phyloP scores from a whole-genome alignment of 2,888 invertebrate genomes.

The Liopterus haemorrhoidalis region DNA sequence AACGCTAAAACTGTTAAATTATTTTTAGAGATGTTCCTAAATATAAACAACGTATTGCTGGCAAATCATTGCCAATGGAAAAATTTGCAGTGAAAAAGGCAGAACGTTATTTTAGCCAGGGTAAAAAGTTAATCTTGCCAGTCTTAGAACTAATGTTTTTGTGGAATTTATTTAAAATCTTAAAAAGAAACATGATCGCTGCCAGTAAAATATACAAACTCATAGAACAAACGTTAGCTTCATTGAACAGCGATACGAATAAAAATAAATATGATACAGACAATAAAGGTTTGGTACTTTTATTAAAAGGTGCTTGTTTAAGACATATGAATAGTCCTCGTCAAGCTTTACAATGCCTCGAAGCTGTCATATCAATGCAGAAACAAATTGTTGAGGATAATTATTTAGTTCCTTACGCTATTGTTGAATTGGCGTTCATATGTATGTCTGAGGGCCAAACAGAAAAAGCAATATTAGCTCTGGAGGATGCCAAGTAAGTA shows the following conservation, averaged over 20 bases:
- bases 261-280: conserved; percentile 56
- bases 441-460: conserved; percentile 63
- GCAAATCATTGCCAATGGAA: conserved; percentile 95
- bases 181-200: conserved; percentile 63
- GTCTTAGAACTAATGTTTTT: conserved; percentile 83
- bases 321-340: conserved; percentile 69
- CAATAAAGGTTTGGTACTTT: conserved; percentile 66
- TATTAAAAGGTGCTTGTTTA: conserved; percentile 79
- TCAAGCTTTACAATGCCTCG: conserved; percentile 70
- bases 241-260: conserved; percentile 38
- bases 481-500: conserved; percentile 78
- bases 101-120: conserved; percentile 70
- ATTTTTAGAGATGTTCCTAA: conserved; percentile 65
- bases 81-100: conserved; percentile 90
- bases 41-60: conserved; percentile 85
- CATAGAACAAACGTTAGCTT: conserved; percentile 50
- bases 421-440: conserved; percentile 78
- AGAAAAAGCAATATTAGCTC: conserved; percentile 60
- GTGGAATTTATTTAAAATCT: conserved; percentile 85
- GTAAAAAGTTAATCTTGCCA: conserved; percentile 69
- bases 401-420: conserved; percentile 79
- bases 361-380: conserved; percentile 57
- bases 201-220: conserved; percentile 59
- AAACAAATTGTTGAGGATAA: conserved; percentile 73
- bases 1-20: conserved; percentile 12